These are phyloP conservation scores for Trichoplusia ni DNA, from an alignment of 1,140 invertebrate genomes.

Conservation along the genomic window DNA sequence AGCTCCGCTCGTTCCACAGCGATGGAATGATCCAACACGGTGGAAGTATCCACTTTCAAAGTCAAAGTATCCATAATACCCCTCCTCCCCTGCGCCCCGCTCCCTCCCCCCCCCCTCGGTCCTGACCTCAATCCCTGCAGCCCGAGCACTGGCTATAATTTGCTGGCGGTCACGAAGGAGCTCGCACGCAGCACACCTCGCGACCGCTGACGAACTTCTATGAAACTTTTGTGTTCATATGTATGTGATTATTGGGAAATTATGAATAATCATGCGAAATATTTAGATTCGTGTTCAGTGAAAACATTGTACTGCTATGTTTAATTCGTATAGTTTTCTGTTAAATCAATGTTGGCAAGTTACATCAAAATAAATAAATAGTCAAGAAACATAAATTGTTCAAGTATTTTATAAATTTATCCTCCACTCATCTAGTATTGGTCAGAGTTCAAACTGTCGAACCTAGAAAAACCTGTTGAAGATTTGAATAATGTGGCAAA, in stretches of 20 bases:
- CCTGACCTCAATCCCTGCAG: background rate
- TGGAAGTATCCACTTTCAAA: conserved; percentile 30
- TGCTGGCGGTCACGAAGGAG: conserved; percentile 6
- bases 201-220: conserved; percentile 14
- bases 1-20: conserved; percentile 8
- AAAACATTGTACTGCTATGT: too few species aligned
- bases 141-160: conserved; percentile 4
- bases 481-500: too few species aligned
- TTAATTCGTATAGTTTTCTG: too few species aligned
- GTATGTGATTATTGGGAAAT: conserved; percentile 25
- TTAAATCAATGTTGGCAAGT: too few species aligned
- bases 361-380: too few species aligned
- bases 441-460: too few species aligned
- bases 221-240: conserved; percentile 17
- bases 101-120: background rate
- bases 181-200: conserved; percentile 25
- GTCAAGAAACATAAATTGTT: too few species aligned
- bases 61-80: conserved; percentile 32
- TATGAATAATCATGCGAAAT: background rate
- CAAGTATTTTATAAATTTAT: too few species aligned
- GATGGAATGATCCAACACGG: conserved; percentile 3
- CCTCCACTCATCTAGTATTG: too few species aligned
- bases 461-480: too few species aligned
- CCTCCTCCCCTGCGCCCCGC: background rate
- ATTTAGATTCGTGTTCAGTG: background rate